Percentiles rank a stretch among this genome's conserved stretches.
phyloP scores from a whole-genome alignment of 2,797 vertebrate genomes.

The Buceros bicornis region DNA sequence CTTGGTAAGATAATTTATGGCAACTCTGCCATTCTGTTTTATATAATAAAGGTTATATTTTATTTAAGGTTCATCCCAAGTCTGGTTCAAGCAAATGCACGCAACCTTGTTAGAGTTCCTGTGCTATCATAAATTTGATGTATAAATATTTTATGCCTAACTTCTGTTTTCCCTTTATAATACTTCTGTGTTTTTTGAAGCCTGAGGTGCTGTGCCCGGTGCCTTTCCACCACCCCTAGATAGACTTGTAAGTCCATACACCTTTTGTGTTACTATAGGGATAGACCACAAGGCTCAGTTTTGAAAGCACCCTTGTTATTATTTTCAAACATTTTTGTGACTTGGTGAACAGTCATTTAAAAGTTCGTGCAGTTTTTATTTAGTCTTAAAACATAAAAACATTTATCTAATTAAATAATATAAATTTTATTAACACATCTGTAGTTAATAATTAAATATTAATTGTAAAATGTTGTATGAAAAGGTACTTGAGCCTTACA shows the following conservation, averaged over 20 bases:
- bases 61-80: not conserved
- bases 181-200: not conserved
- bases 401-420: not conserved
- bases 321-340: not conserved
- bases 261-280: not conserved
- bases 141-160: not conserved
- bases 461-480: not conserved
- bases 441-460: not conserved
- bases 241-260: not conserved
- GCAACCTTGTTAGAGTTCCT: not conserved
- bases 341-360: not conserved
- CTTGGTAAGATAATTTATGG: not conserved
- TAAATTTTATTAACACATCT: not conserved
- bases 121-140: not conserved
- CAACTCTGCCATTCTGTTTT: not conserved
- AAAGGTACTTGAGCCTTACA: not conserved
- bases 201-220: not conserved
- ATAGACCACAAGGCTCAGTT: not conserved
- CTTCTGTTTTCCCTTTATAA: not conserved
- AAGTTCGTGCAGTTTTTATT: not conserved
- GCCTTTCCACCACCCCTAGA: not conserved
- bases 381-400: not conserved
- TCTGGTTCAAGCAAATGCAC: not conserved
- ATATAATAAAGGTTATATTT: conserved; percentile 3
- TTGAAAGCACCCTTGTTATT: not conserved